Evolutionary conservation across 1,140 invertebrate genomes (phyloP), one percentile per base, ranked within the genome.

Genomic region (Calosoma granatense): DNA sequence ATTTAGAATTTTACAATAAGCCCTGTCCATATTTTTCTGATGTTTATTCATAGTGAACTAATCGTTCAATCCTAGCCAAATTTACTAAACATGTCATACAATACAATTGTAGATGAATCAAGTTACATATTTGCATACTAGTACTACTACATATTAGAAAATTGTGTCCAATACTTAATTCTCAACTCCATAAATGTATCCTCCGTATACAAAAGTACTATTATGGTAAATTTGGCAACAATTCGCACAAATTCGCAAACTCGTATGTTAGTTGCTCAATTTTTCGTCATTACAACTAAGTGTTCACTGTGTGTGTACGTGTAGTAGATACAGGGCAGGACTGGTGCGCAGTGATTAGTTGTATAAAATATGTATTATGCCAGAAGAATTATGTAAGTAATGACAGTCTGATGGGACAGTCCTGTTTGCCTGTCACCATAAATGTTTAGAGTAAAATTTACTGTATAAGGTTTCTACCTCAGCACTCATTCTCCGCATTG

Each of bases 21-120:
- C 41, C 9, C 9, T 47, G 9, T 47, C 41, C 9, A 47, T 47
- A 47, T 47, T 47, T 47, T 47, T 47, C 17, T 17, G 41, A 47
- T 6, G 15, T 47, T 47, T 47, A 11, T 47, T 47, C 9, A 17
- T 12, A 30, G 4, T 6, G 26, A 30, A 6, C 14, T 30, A 12
- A 47, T 47, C 17, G 41, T 47, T n/a, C 3, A 47, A 47, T 47
- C 41, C 41, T 47, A 47, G 41, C 41, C 41, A 47, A 12, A 12
- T 12, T n/a, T 9, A 36, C 6, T 36, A 36, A 9, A 36, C n/a
- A 36, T 36, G 26, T 36, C 26, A 36, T 36, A 36, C n/a, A n/a
- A 36, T 6, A 6, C 6, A 36, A 36, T n/a, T 36, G 6, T n/a
- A 36, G n/a, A 36, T 36, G 26, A 9, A 36, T 36, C 6, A 36